These are phyloP conservation scores for Phaedon cochleariae DNA, from an alignment of 2,888 invertebrate genomes.

Conservation along the genomic window DNA sequence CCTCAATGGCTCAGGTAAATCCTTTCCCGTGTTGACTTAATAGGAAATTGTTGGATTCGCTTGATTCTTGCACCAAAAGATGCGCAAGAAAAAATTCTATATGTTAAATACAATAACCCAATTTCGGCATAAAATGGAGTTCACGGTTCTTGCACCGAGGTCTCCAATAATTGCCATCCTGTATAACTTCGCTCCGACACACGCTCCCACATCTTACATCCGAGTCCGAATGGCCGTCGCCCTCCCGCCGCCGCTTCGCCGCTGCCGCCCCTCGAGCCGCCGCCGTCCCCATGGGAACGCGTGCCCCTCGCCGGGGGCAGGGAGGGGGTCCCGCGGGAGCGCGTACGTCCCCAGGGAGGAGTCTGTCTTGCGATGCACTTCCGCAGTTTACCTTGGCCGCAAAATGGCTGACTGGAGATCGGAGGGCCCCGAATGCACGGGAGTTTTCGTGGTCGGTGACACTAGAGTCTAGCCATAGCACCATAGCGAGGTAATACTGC, in stretches of 20 bases:
- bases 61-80: too few species aligned
- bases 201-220: not conserved
- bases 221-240: constrained; percentile 51
- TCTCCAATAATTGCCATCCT: too few species aligned
- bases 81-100: too few species aligned
- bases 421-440: constrained; percentile 10
- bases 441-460: too few species aligned
- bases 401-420: constrained; percentile 39
- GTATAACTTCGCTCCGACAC: not conserved
- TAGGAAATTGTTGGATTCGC: too few species aligned
- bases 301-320: constrained; percentile 55
- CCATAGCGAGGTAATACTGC: too few species aligned
- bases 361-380: constrained; percentile 53
- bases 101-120: too few species aligned
- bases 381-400: constrained; percentile 50
- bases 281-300: constrained; percentile 68
- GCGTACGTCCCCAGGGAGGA: constrained; percentile 62
- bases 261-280: constrained; percentile 59
- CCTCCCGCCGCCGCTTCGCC: constrained; percentile 56
- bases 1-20: too few species aligned
- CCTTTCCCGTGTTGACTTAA: too few species aligned
- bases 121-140: too few species aligned
- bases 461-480: too few species aligned
- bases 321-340: constrained; percentile 58
- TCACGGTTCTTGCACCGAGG: too few species aligned